Base-by-base conservation (phyloP, 92 coral and sea anemone genomes). In the Parazoanthus darwini region DNA sequence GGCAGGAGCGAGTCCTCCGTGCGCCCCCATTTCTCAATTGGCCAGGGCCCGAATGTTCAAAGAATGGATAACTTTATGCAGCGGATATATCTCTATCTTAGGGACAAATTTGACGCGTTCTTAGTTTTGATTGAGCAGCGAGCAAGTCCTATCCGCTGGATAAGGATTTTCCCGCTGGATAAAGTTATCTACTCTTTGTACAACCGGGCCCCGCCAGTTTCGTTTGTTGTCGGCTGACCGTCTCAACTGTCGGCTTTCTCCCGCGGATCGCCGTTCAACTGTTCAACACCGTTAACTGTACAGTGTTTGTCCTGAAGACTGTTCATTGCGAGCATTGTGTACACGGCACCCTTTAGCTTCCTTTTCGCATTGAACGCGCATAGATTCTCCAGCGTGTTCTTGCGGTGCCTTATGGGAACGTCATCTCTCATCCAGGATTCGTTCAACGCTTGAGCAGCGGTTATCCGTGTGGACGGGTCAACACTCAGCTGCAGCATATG, bases 331-430 rank as follows among this genome's bases (percentile, higher is more conserved):
- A 94, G 90, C 42, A 94, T 92, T 18, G 92, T 92, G 85, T 88
- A 91, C 46, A 94, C 96, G 5, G 93, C 92, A 3, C 94, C 95
- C 56, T 94, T 89, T 5, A 91, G 77, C 80, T 95, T 95, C 46
- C 96, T 89, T 20, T 91, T 93, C 0, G 98, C 94, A 81, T 95
- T 93, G 72, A 95, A 95, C 58, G 93, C 84, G 51, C 87, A 73
- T 58, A 95, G 92, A 39, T 92, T 90, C 72, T 95, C 95, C 29
- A 93, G 77, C 9, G 96, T 95, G 78, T 94, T 90, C 81, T 90
- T 92, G 74, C 94, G 90, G 77, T 95, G 93, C 43, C 82, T 85
- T 74, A 93, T 90, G 38, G 94, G 88, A 73, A 95, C 82, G 50
- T 92, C 89, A 26, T 89, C 88, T 35, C 42, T 82, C 35, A 86